These are phyloP conservation scores for Orycteropus afer DNA, from an alignment of 2,113 vertebrate genomes.

Conservation along the genomic window DNA sequence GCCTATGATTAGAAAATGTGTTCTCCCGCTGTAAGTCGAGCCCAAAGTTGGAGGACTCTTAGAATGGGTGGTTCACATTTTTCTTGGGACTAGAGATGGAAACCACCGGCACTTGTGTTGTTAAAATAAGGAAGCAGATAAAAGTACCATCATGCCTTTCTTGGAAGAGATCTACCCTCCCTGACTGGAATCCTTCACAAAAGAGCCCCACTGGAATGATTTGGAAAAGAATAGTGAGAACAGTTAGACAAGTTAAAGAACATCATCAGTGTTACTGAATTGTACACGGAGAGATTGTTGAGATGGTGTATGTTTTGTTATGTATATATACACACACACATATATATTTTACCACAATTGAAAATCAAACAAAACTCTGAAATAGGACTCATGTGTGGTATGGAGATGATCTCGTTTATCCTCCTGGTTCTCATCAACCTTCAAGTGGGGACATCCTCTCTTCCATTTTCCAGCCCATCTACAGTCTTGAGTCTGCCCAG, in stretches of 20 bases:
- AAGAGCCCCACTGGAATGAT: background rate
- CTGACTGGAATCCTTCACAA: background rate
- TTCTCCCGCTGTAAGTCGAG: background rate
- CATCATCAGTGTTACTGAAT: background rate
- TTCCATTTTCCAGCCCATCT: background rate
- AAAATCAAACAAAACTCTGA: background rate
- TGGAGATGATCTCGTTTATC: background rate
- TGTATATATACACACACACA: too few species aligned
- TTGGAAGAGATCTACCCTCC: background rate
- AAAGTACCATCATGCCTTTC: background rate
- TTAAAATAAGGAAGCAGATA: background rate
- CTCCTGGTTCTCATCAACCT: background rate
- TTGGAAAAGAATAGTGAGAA: background rate
- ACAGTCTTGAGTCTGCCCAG: background rate
- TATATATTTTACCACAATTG: background rate
- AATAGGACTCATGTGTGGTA: background rate
- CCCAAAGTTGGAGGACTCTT: background rate
- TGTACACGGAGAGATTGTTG: background rate
- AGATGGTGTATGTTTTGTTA: background rate
- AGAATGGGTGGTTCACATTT: background rate
- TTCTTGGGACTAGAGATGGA: background rate
- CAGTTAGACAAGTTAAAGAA: background rate
- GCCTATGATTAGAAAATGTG: background rate
- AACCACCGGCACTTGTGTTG: background rate
- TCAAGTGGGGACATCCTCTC: background rate